phyloP scores from a whole-genome alignment of 2,113 vertebrate genomes.

The Microtus oregoni region DNA sequence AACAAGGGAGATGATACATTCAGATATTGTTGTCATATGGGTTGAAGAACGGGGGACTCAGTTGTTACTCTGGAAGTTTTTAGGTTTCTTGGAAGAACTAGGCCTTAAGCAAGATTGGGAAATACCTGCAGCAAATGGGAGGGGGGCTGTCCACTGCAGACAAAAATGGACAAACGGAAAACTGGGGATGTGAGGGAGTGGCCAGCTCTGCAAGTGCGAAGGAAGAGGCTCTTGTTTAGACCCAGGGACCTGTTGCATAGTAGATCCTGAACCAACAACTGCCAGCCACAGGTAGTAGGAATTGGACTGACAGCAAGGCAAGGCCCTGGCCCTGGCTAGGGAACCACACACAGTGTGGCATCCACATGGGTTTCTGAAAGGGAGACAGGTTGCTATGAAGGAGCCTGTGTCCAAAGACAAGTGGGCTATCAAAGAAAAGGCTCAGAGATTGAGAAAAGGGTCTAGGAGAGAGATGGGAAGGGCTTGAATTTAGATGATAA shows the following conservation, averaged over 20 bases:
- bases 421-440: neutral
- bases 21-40: neutral
- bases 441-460: neutral
- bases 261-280: neutral
- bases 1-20: neutral
- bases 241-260: neutral
- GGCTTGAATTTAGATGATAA: neutral
- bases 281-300: neutral
- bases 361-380: neutral
- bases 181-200: neutral
- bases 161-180: constrained; percentile 6
- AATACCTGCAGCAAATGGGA: neutral
- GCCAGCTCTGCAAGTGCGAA: neutral
- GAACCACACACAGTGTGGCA: neutral
- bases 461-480: neutral
- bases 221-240: neutral
- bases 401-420: neutral
- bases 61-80: neutral
- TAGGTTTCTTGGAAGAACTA: neutral
- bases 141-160: neutral
- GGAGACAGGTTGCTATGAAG: neutral
- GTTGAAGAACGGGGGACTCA: neutral
- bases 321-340: neutral
- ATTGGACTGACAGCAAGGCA: neutral
- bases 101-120: neutral